These are phyloP conservation scores for Ceratina australensis DNA, from an alignment of 1,140 invertebrate genomes.

Conservation along the genomic window DNA sequence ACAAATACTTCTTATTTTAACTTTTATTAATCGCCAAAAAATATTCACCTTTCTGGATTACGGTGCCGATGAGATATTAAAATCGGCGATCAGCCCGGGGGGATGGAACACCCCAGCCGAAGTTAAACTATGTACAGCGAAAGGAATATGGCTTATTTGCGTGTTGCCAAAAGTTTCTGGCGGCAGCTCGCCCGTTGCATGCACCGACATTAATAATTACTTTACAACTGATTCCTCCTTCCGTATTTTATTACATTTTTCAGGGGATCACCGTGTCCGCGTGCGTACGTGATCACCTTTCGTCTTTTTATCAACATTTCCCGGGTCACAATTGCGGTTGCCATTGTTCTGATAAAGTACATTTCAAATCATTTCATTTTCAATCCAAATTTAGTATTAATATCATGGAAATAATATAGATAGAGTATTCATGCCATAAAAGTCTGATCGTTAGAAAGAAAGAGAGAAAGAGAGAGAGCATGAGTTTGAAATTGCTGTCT, in stretches of 20 bases:
- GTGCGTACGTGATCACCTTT: conserved; percentile 51
- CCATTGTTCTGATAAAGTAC: conserved; percentile 13
- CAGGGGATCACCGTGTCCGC: conserved; percentile 36
- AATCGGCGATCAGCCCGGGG: conserved; percentile 67
- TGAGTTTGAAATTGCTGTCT: too few relatives aligned
- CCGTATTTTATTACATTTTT: conserved; percentile 66
- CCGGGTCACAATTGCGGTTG: neutral
- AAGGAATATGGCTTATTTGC: conserved; percentile 80
- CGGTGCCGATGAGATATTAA: conserved; percentile 73
- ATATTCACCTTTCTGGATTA: neutral
- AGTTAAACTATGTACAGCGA: conserved; percentile 72
- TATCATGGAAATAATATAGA: too few relatives aligned
- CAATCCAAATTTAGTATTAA: too few relatives aligned
- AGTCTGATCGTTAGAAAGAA: too few relatives aligned
- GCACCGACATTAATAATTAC: conserved; percentile 78
- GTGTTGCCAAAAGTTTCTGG: conserved; percentile 77
- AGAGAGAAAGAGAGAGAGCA: too few relatives aligned
- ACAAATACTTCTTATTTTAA: too few relatives aligned
- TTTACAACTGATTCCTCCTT: conserved; percentile 77
- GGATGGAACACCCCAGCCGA: conserved; percentile 65
- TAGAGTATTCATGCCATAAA: too few relatives aligned
- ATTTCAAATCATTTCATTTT: too few relatives aligned
- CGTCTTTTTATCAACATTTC: conserved; percentile 3
- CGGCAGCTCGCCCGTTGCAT: conserved; percentile 70
- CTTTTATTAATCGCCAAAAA: neutral